Evolutionary conservation across 2,797 vertebrate species (phyloP), one percentile per base, ranked within the genome.

Genomic region (Babyrousa celebensis): DNA sequence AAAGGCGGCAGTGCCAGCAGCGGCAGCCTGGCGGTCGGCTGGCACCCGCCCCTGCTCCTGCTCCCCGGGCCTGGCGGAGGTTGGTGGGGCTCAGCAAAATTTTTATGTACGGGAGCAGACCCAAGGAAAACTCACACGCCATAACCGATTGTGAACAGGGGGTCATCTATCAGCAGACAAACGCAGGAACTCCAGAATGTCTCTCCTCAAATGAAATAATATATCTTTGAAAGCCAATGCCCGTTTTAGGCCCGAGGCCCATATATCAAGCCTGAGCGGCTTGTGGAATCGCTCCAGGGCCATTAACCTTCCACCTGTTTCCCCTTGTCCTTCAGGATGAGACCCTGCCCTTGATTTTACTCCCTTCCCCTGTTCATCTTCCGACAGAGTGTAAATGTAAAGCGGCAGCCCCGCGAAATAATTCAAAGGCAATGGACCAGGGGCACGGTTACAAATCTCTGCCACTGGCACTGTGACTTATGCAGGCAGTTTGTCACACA

Each of bases 191-290:
- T 98, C 98, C 99, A 99, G 99, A 99, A 99, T 99, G 99, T 99
- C 99, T 99, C 99, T 99, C 99, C 99, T 99, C 99, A 99, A 99
- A 99, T 99, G 99, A 99, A 99, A 99, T 99, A 99, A 99, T 99
- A 99, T 99, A 99, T 99, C 99, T 99, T 99, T 99, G 99, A 99
- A 99, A 99, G 99, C 99, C 99, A 99, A 99, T 99, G 99, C 99
- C 99, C 99, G 99, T 99, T 98, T 99, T 99, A 98, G 99, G 99
- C 99, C 99, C 98, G 97, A 99, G 99, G 99, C 99, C 99, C 99
- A 99, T 99, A 99, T 99, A 99, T 99, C 99, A 99, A 99, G 99
- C 99, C 99, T 98, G 99, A 99, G 99, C 99, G 99, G 99, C 99
- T 99, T 99, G 99, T 99, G 99, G 99, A 99, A 99, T 99, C 99